Evolutionary conservation across 2,113 vertebrate genomes (phyloP).

Genomic region (Coturnix japonica): DNA sequence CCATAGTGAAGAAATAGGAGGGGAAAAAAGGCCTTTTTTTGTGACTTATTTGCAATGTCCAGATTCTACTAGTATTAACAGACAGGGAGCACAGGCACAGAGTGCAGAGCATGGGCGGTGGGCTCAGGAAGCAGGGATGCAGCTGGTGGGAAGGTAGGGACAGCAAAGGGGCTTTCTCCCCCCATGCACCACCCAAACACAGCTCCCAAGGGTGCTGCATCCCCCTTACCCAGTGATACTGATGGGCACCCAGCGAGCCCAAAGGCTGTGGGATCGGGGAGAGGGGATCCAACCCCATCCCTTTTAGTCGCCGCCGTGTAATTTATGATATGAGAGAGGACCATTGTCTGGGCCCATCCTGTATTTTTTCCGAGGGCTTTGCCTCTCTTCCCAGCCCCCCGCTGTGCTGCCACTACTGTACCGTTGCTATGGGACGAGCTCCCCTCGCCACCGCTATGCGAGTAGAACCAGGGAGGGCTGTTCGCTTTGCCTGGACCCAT

Average conservation of each 20-base stretch:
- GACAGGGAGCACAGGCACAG: fast-evolving
- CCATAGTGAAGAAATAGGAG: not conserved
- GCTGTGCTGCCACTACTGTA: constrained; percentile 69
- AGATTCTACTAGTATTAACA: too few relatives aligned
- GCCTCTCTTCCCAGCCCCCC: constrained; percentile 78
- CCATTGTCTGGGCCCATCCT: constrained; percentile 66
- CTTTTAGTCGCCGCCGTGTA: constrained; percentile 45
- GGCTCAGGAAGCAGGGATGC: not conserved
- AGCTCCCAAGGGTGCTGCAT: not conserved
- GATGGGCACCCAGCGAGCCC: not conserved
- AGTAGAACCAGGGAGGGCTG: constrained; percentile 53
- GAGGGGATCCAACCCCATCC: not conserved
- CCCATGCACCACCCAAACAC: not conserved
- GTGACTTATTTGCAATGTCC: too few relatives aligned
- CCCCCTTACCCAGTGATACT: not conserved
- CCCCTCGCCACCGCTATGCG: constrained; percentile 36
- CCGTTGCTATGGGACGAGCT: constrained; percentile 77
- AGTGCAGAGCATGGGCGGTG: fast-evolving
- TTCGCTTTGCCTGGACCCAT: constrained; percentile 43
- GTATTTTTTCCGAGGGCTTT: constrained; percentile 60
- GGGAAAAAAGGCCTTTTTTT: not conserved
- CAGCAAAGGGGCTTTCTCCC: not conserved
- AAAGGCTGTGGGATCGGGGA: not conserved
- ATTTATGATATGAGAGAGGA: constrained; percentile 72
- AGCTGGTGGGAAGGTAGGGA: not conserved